These are phyloP conservation scores for Phoenicopterus ruber DNA, from an alignment of 2,113 vertebrate genomes.

Conservation along the genomic window DNA sequence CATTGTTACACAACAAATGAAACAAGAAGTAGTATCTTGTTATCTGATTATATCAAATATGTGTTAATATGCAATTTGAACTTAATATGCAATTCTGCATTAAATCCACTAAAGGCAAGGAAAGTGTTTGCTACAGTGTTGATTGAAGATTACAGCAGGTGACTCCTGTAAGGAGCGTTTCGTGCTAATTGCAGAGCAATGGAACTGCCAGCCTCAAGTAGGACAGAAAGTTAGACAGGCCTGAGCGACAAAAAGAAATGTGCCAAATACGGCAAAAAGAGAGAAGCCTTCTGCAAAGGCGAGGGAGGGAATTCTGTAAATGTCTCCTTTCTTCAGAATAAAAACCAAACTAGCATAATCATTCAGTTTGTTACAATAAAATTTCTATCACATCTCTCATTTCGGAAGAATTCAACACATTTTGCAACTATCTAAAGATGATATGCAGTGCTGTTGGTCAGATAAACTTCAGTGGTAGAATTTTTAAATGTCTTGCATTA, in stretches of 20 bases:
- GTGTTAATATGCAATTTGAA: constrained; percentile 29
- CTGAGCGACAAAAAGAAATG: neutral
- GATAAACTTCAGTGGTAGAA: neutral
- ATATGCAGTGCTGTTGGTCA: neutral
- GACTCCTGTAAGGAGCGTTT: neutral
- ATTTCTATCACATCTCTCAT: neutral
- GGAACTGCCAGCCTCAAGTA: neutral
- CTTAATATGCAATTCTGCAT: too few relatives aligned
- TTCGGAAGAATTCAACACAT: neutral
- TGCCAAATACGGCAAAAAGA: neutral
- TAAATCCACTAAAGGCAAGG: neutral
- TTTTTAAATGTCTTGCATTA: neutral
- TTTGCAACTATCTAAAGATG: neutral
- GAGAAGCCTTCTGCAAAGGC: neutral
- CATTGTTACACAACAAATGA: constrained; percentile 33
- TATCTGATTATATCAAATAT: constrained; percentile 44
- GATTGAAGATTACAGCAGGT: neutral
- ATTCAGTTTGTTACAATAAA: neutral
- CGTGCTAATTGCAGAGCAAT: neutral
- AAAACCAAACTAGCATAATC: neutral
- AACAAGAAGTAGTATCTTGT: constrained; percentile 25
- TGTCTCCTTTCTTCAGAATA: neutral
- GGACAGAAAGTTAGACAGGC: neutral
- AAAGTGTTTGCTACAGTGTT: neutral
- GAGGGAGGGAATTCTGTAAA: neutral